Conservation (phyloP, 2,797 vertebrate species). For the Acipenser transmontanus region DNA sequence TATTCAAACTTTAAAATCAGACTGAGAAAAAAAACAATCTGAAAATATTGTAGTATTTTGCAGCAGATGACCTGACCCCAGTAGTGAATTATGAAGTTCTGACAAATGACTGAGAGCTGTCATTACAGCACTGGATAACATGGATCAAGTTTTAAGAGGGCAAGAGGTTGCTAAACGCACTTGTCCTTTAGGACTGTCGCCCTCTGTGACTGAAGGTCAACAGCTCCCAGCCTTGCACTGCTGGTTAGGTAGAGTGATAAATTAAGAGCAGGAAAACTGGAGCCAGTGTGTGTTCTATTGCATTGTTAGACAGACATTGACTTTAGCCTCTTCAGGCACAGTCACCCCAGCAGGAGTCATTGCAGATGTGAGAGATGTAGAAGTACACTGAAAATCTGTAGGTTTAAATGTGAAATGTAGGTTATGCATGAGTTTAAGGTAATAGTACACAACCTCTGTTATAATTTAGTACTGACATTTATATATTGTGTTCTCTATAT, state of each 20-base stretch:
- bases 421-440: too few species aligned
- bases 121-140: constrained; percentile 9
- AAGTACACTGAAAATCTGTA: constrained; percentile 22
- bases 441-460: too few species aligned
- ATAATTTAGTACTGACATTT: too few species aligned
- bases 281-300: not conserved
- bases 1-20: not conserved
- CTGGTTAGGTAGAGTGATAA: constrained; percentile 31
- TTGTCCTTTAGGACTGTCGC: constrained; percentile 47
- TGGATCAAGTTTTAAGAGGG: constrained; percentile 4
- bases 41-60: not conserved
- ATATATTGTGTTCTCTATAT: too few species aligned
- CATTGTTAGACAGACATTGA: constrained; percentile 1
- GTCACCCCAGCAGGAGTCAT: constrained; percentile 20
- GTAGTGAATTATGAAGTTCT: not conserved
- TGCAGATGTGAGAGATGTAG: constrained; percentile 25
- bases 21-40: not conserved
- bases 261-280: constrained; percentile 23
- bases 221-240: constrained; percentile 42
- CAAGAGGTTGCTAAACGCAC: constrained; percentile 34
- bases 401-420: too few species aligned
- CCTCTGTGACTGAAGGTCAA: constrained; percentile 54
- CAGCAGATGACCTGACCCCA: constrained; percentile 3
- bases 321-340: constrained; percentile 9
- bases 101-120: not conserved